Evolutionary conservation across 2,888 invertebrate species (phyloP), one percentile per base, ranked within the genome.

Genomic region (Ellobium chinense): DNA sequence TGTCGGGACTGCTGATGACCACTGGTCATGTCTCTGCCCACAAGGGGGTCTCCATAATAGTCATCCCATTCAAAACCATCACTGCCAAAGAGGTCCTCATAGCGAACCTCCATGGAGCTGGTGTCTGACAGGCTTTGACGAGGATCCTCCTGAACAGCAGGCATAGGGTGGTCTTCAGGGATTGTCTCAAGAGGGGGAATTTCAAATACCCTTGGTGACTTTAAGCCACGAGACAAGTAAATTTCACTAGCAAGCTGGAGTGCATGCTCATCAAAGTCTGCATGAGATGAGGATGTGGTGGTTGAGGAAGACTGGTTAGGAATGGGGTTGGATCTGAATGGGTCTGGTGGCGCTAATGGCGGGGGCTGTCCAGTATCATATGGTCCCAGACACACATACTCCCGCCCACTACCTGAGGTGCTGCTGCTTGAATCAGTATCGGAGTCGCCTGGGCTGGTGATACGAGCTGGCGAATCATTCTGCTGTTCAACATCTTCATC

Each of bases 31-130:
- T 88, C 89, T 73, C 82, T 79, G 7, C 90, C 89, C 7, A 90
- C 85, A 58, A 90, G 84, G 21, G 89, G 84, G 62, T 89, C 89
- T 7, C 88, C 90, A 54, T 87, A 88, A 72, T 88, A 88, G 80
- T 91, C 91, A 83, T 91, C 91, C 91, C 91, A 91, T 79, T 91
- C 89, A 85, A 87, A 90, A 81, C 83, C 87, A 80, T 88, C 87
- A 66, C 81, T 74, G 18, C 82, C 74, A 76, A 86, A 86, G 36
- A 83, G 78, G 36, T 89, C 89, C 21, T 89, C 90, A 81, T 87
- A 83, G 37, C 82, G 82, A 5, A 85, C 79, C 69, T 85, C 86
- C 68, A 80, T 46, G 12, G 85, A 84, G 56, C 88, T 86, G 58
- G 82, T 85, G 62, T 87, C 85, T 58, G 88, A 86, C 0, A 85